Evolutionary conservation across 2,888 invertebrate genomes (phyloP).

Genomic region (Cremastinae sp.): DNA sequence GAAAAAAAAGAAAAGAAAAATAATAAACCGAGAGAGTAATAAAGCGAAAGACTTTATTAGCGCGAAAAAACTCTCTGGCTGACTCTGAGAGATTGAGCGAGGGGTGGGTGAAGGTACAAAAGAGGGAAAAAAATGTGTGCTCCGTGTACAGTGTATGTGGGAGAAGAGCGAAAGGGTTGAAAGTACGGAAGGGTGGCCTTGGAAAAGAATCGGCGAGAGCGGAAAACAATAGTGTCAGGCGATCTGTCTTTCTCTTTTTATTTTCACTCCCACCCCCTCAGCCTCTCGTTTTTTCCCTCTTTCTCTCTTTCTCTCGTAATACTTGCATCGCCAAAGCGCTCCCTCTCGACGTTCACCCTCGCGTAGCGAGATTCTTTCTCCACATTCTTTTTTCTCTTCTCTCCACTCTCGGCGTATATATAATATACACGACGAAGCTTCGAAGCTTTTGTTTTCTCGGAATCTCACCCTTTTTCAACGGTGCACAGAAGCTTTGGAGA

Average conservation of each 20-base stretch:
- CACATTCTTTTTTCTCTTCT: constrained; percentile 31
- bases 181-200: constrained; percentile 26
- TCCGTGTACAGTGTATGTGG: no score
- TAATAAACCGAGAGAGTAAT: no score
- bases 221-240: constrained; percentile 70
- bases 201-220: constrained; percentile 41
- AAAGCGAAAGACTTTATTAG: no score
- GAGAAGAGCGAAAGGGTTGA: constrained; percentile 39
- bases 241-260: constrained; percentile 45
- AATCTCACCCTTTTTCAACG: constrained; percentile 29
- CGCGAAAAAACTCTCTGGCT: neutral
- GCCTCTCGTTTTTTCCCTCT: constrained; percentile 20
- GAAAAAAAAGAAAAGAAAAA: no score
- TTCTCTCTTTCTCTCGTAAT: no score
- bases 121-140: no score
- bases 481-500: constrained; percentile 6
- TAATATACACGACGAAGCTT: constrained; percentile 5
- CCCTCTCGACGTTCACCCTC: no score
- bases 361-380: constrained; percentile 36
- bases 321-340: no score
- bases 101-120: no score
- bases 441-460: constrained; percentile 51
- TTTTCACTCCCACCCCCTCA: neutral
- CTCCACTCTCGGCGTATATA: constrained; percentile 34
- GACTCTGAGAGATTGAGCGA: no score